phyloP scores from a whole-genome alignment of 2,113 vertebrate species.

The Pongo pygmaeus region DNA sequence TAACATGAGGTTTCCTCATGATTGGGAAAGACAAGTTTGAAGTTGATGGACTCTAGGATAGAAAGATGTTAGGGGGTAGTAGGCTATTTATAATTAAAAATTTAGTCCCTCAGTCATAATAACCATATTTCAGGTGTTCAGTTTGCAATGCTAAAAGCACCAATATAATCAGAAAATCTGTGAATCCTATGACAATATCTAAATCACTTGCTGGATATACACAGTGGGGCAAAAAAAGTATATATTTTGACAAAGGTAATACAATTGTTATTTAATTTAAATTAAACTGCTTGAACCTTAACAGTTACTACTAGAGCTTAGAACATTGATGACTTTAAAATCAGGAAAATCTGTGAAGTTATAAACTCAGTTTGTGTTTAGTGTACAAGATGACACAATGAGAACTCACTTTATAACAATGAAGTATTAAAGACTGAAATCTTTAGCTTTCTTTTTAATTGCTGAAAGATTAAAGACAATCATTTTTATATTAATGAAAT shows the following conservation, averaged over 20 bases:
- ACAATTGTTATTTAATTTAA: conserved; percentile 16
- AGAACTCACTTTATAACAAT: conserved; percentile 32
- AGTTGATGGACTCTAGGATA: background rate
- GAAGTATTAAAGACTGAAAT: conserved; percentile 12
- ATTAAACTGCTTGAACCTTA: conserved; percentile 18
- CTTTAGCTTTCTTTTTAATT: conserved; percentile 26
- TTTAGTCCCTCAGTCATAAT: no score
- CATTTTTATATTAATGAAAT: conserved; percentile 29
- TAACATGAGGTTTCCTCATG: background rate
- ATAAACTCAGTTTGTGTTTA: conserved; percentile 24
- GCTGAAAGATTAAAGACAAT: conserved; percentile 17
- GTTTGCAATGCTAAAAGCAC: background rate
- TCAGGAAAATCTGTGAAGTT: background rate
- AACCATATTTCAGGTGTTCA: background rate
- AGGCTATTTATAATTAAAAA: background rate
- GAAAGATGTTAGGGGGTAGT: background rate
- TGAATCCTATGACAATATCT: background rate
- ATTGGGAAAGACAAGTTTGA: background rate
- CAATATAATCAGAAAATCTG: conserved; percentile 6
- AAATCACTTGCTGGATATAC: background rate
- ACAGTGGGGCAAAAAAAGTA: background rate
- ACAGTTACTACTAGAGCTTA: conserved; percentile 3
- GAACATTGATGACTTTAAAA: conserved; percentile 50
- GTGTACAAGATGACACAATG: background rate
- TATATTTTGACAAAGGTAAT: conserved; percentile 44